A percentile compares a stretch with the other conserved stretches of the same genome.
These are phyloP conservation scores for Coptodon rendalli DNA, from an alignment of 2,113 vertebrate genomes.

Conservation along the genomic window DNA sequence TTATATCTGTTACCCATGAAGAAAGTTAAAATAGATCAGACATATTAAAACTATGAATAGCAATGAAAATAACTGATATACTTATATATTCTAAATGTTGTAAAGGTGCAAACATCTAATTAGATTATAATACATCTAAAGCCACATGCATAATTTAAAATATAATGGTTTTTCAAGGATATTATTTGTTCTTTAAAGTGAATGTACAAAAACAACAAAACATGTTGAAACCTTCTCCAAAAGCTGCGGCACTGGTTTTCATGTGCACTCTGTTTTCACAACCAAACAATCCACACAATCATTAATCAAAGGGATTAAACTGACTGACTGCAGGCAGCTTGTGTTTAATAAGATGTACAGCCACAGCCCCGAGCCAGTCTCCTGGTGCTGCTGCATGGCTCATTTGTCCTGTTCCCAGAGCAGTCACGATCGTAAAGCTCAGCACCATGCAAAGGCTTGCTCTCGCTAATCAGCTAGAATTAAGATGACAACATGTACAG, in stretches of 20 bases:
- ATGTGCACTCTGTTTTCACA: background rate
- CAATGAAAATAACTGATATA: background rate
- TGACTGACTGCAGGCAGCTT: conserved; percentile 15
- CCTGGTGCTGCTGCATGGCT: conserved; percentile 49
- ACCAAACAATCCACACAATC: conserved; percentile 4
- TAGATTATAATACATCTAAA: background rate
- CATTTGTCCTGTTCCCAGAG: conserved; percentile 54
- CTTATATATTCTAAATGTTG: background rate
- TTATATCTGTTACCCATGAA: background rate
- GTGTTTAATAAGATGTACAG: conserved; percentile 45
- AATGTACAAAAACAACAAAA: background rate
- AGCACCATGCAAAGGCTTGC: conserved; percentile 54
- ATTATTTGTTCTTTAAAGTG: background rate
- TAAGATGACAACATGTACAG: conserved; percentile 17
- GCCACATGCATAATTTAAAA: background rate
- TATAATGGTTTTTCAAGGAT: background rate
- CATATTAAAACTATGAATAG: background rate
- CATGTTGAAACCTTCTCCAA: background rate
- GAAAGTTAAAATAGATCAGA: background rate
- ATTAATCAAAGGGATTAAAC: conserved; percentile 44
- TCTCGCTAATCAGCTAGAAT: conserved; percentile 42
- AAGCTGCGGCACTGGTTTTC: background rate
- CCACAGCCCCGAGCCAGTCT: conserved; percentile 19
- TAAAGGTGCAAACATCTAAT: background rate
- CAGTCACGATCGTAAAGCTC: conserved; percentile 44